A percentile compares a stretch with the other conserved stretches of the same genome.
Evolutionary conservation across 2,888 invertebrate species (phyloP).

Genomic region (Hydrotaea cyrtoneurina): DNA sequence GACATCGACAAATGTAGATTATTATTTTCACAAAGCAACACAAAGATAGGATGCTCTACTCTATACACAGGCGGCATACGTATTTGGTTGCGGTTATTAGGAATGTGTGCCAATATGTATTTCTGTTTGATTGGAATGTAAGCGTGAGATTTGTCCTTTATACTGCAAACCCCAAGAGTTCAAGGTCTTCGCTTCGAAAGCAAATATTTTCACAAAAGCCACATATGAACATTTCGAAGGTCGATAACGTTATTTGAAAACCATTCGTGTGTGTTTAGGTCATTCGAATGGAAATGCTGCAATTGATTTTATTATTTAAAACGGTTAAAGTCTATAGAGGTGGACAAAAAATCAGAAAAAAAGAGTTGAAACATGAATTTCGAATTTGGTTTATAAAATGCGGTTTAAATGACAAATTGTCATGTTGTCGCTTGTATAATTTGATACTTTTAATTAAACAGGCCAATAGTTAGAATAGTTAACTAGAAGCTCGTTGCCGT

Average conservation of each 20-base stretch:
- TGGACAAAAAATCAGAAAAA: too few relatives aligned
- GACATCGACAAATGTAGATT: not conserved
- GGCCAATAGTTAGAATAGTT: too few relatives aligned
- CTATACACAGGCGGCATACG: not conserved
- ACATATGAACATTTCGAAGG: not conserved
- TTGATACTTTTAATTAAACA: too few relatives aligned
- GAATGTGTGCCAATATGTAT: not conserved
- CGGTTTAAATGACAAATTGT: too few relatives aligned
- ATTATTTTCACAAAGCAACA: not conserved
- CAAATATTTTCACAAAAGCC: slow-evolving; percentile 17
- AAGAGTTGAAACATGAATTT: too few relatives aligned
- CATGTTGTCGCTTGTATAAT: too few relatives aligned
- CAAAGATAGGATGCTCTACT: too few relatives aligned
- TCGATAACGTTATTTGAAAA: not conserved
- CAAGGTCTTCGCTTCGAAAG: not conserved
- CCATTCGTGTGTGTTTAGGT: not conserved
- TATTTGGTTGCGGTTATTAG: not conserved
- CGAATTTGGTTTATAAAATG: too few relatives aligned
- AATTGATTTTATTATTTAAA: not conserved
- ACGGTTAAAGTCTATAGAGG: not conserved
- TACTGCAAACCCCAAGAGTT: not conserved
- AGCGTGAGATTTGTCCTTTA: not conserved
- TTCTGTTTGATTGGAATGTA: not conserved
- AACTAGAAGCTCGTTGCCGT: too few relatives aligned
- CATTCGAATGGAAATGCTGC: not conserved